These are phyloP conservation scores for Epizoanthus scotinus DNA, from an alignment of 92 coral and sea anemone genomes.

Conservation along the genomic window DNA sequence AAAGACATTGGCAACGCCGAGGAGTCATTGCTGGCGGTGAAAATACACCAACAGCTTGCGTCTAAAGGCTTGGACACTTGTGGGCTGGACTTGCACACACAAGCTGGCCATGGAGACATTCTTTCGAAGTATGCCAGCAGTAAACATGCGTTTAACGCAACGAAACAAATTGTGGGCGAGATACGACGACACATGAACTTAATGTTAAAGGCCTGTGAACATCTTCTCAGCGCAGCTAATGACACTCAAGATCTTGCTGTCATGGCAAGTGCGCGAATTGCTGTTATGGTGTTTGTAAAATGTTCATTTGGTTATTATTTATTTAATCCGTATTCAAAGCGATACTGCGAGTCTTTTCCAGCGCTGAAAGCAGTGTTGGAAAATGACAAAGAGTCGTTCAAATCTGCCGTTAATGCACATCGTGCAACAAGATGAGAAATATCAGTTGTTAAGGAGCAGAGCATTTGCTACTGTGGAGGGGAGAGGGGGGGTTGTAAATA, in stretches of 20 bases:
- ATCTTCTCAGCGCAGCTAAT: no score
- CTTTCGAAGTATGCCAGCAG: not conserved
- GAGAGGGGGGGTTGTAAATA: no score
- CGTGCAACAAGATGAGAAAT: no score
- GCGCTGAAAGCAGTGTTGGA: not conserved
- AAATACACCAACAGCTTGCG: not conserved
- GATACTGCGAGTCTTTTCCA: constrained; percentile 1
- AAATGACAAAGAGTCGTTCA: not conserved
- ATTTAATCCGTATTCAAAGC: not conserved
- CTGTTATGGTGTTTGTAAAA: not conserved
- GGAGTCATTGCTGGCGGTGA: constrained; percentile 2
- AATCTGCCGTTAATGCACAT: no score
- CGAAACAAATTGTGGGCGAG: not conserved
- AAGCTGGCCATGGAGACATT: not conserved
- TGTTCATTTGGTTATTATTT: not conserved
- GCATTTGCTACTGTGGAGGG: no score
- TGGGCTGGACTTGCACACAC: not conserved
- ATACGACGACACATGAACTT: not conserved
- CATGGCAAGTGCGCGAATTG: no score
- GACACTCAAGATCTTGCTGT: no score
- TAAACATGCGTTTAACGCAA: not conserved
- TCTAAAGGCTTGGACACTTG: not conserved
- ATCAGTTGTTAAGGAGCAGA: no score
- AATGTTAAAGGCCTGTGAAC: not conserved
- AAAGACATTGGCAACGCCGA: not conserved